A percentile compares a stretch with the other conserved stretches of the same genome.
Conservation (phyloP, 2,888 invertebrate genomes). For the Drosophila mercatorum region DNA sequence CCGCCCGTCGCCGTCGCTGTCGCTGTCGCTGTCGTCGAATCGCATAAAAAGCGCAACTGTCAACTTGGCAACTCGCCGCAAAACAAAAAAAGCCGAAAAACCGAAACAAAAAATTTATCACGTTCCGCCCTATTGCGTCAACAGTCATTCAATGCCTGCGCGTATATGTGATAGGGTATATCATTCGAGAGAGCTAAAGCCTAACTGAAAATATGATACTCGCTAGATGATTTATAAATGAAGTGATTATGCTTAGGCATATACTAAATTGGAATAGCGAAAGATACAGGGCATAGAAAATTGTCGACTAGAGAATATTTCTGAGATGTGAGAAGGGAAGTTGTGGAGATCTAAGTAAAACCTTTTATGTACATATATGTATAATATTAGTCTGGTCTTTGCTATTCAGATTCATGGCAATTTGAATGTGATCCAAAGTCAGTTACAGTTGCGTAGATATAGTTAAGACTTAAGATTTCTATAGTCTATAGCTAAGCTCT, state of each 20-base stretch:
- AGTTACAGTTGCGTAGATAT: too few species aligned
- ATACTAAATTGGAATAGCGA: background rate
- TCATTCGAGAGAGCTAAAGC: background rate
- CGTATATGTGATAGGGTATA: constrained; percentile 37
- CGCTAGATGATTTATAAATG: background rate
- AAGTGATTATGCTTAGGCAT: background rate
- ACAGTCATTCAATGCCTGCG: constrained; percentile 34
- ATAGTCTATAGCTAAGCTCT: too few species aligned
- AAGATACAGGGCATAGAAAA: background rate
- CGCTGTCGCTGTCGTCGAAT: background rate
- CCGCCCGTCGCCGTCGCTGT: background rate
- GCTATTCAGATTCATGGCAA: too few species aligned
- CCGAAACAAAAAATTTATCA: constrained; percentile 34
- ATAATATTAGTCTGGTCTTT: too few species aligned
- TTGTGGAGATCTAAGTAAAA: too few species aligned
- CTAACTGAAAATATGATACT: background rate
- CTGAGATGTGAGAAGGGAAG: background rate
- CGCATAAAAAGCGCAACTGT: constrained; percentile 56
- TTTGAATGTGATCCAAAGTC: too few species aligned
- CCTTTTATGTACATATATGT: too few species aligned
- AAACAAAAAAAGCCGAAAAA: constrained; percentile 27
- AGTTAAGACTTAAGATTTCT: too few species aligned
- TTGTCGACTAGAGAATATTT: background rate
- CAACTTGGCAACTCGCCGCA: constrained; percentile 67
- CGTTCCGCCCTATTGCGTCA: constrained; percentile 54